Conservation (phyloP, 2,113 vertebrate species). For the Phalacrocorax carbo region DNA sequence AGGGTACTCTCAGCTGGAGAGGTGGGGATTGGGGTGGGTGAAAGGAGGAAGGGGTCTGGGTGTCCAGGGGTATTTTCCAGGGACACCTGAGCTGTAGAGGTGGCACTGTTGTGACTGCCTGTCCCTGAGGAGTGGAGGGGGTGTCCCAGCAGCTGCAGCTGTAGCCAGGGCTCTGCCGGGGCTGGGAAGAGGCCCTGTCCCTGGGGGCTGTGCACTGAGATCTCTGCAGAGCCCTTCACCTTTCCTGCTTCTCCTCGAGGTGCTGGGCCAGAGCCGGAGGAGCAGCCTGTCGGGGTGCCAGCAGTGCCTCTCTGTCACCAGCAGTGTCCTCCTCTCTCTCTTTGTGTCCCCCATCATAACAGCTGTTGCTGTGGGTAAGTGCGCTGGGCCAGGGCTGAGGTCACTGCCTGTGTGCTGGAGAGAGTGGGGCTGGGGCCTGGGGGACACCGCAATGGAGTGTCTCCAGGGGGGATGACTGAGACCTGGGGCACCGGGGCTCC, state of each 20-base stretch:
- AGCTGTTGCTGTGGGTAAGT: slow-evolving; percentile 79
- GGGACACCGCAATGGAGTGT: fast-evolving
- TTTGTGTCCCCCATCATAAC: slow-evolving; percentile 87
- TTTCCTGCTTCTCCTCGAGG: slow-evolving; percentile 23
- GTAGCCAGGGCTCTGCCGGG: neutral
- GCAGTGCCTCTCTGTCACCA: slow-evolving; percentile 86
- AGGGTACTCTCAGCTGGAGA: neutral
- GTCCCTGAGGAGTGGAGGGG: neutral
- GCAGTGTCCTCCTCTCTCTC: slow-evolving; percentile 85
- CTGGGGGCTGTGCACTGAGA: fast-evolving
- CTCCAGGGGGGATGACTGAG: no score
- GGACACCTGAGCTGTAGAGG: neutral
- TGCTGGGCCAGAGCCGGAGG: slow-evolving; percentile 85
- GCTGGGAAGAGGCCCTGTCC: neutral
- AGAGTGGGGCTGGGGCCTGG: no score
- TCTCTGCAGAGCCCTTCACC: neutral
- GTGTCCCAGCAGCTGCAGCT: neutral
- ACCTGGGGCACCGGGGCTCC: neutral
- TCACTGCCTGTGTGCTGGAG: fast-evolving
- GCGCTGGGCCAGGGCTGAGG: neutral
- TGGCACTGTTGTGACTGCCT: neutral
- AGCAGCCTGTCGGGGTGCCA: slow-evolving; percentile 88
- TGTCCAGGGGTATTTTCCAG: neutral
- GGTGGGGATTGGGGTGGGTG: neutral
- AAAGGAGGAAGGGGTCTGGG: neutral